These are phyloP conservation scores for Philopotamus ludificatus DNA, from an alignment of 1,140 invertebrate species.

Conservation along the genomic window DNA sequence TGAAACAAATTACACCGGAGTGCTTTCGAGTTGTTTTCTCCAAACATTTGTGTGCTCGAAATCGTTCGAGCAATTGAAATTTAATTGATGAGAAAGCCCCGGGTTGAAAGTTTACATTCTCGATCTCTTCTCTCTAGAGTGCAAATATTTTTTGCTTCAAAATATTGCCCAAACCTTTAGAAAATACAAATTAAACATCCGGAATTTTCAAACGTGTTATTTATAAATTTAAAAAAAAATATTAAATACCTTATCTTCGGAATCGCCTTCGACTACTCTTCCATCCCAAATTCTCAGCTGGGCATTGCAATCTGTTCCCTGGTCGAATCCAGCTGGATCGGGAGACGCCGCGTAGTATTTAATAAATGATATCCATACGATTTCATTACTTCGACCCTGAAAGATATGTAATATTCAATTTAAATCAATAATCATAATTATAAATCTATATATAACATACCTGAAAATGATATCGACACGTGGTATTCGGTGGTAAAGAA, in stretches of 20 bases:
- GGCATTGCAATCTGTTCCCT: conserved; percentile 68
- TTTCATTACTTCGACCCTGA: conserved; percentile 69
- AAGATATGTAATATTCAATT: too few species aligned
- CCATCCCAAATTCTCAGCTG: conserved; percentile 75
- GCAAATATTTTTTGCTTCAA: too few species aligned
- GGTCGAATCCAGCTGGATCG: conserved; percentile 65
- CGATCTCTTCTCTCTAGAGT: too few species aligned
- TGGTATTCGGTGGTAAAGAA: conserved; percentile 75
- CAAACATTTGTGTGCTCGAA: too few species aligned
- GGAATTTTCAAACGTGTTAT: neutral
- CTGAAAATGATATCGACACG: conserved; percentile 76
- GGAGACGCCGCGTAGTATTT: conserved; percentile 73
- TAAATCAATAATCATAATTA: too few species aligned
- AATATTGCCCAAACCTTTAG: too few species aligned
- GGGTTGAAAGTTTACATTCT: neutral
- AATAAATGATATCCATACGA: conserved; percentile 81
- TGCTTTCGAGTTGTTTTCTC: too few species aligned
- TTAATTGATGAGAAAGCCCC: neutral
- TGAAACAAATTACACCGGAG: too few species aligned
- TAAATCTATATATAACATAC: conserved; percentile 58
- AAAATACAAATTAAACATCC: too few species aligned
- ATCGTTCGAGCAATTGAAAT: neutral
- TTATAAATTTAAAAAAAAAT: too few species aligned
- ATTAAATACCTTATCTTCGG: conserved; percentile 55
- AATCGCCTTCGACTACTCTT: conserved; percentile 54